Conservation (phyloP, 2,797 vertebrate genomes). For the Bryconaethiops microstoma region DNA sequence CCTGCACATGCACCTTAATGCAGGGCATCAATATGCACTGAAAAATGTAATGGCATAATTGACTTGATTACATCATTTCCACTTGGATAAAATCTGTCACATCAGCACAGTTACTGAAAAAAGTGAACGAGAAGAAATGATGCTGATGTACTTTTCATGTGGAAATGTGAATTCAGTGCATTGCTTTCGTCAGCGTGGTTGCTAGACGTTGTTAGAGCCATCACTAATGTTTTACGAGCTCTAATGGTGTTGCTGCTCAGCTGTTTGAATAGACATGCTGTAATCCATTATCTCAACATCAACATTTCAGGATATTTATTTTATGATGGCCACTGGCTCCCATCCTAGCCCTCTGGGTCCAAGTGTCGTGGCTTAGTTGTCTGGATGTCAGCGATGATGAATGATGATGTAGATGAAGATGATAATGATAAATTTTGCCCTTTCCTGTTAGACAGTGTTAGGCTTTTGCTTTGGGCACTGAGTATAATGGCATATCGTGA, state of each 20-base stretch:
- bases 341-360: constrained; percentile 27
- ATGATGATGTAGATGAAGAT: constrained; percentile 29
- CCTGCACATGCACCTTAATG: background rate
- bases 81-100: background rate
- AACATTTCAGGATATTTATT: constrained; percentile 6
- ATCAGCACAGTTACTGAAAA: background rate
- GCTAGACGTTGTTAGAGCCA: background rate
- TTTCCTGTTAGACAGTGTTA: constrained; percentile 60
- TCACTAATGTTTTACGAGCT: background rate
- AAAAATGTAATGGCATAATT: background rate
- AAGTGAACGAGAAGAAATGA: background rate
- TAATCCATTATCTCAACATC: constrained; percentile 10
- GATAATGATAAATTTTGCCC: constrained; percentile 50
- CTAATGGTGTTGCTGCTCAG: constrained; percentile 8
- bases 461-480: constrained; percentile 14
- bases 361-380: constrained; percentile 8
- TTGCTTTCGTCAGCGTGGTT: background rate
- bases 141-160: background rate
- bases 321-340: background rate
- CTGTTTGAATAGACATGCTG: background rate
- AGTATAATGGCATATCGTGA: background rate
- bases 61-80: background rate
- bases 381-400: constrained; percentile 29
- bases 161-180: background rate
- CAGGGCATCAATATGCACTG: background rate